Evolutionary conservation across 2,113 vertebrate genomes (phyloP).

Genomic region (Labeo catla): DNA sequence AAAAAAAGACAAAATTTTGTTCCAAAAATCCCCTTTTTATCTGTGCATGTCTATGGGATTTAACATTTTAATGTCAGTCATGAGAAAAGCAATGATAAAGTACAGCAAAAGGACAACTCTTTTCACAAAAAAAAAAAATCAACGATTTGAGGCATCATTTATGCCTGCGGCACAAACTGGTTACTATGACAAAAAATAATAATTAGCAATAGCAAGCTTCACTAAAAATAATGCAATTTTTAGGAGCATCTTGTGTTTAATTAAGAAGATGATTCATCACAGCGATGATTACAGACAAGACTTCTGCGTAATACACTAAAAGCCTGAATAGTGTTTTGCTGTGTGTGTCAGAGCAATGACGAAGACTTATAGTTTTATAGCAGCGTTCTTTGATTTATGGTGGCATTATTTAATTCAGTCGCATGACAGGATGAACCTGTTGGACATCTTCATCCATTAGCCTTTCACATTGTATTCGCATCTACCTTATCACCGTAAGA

Average conservation of each 20-base stretch:
- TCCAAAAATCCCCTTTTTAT: neutral
- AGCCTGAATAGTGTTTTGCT: too few relatives aligned
- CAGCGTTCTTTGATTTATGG: conserved; percentile 26
- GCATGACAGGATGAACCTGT: conserved; percentile 48
- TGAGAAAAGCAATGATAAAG: neutral
- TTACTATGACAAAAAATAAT: neutral
- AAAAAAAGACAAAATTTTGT: neutral
- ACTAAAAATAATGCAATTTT: neutral
- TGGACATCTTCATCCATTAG: conserved; percentile 55
- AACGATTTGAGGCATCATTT: neutral
- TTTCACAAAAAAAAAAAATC: neutral
- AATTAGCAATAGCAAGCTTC: neutral
- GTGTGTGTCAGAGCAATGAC: neutral
- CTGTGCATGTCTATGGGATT: neutral
- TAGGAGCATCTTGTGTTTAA: neutral
- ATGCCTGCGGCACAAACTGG: neutral
- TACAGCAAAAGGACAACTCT: neutral
- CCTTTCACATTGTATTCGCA: conserved; percentile 30
- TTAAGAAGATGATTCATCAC: neutral
- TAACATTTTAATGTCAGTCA: neutral
- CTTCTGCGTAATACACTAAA: neutral
- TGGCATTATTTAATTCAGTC: conserved; percentile 45
- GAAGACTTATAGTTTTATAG: neutral
- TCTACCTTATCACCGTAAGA: conserved; percentile 55
- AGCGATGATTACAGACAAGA: neutral